These are phyloP conservation scores for Botrylloides violaceus DNA, from an alignment of 23 tunicate genomes.

Conservation along the genomic window DNA sequence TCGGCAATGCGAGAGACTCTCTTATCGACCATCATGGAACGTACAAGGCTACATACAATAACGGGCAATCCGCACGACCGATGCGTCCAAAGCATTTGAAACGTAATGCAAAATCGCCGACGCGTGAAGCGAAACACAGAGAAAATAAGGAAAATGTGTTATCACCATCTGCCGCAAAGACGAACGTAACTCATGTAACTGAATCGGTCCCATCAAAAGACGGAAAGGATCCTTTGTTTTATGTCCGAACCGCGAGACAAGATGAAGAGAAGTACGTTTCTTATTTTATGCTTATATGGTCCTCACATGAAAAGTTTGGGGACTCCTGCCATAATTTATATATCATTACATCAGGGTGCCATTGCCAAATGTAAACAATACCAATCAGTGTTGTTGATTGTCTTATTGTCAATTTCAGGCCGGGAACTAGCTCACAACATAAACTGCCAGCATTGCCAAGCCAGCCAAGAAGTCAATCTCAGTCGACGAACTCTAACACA, in stretches of 20 bases:
- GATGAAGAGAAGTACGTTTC: slow-evolving; percentile 15
- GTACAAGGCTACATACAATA: background rate
- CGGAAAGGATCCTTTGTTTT: slow-evolving; percentile 20
- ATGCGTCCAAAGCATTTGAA: slow-evolving; percentile 23
- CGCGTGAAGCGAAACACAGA: slow-evolving; percentile 9
- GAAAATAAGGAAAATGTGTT: background rate
- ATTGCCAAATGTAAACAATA: no score
- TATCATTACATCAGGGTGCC: no score
- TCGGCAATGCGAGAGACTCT: slow-evolving; percentile 28
- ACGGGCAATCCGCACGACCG: background rate
- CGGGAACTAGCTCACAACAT: slow-evolving; percentile 25
- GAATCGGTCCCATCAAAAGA: slow-evolving; percentile 25
- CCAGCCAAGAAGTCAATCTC: background rate
- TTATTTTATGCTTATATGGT: no score
- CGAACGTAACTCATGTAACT: slow-evolving; percentile 13
- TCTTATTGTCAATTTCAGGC: background rate
- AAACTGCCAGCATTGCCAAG: slow-evolving; percentile 9
- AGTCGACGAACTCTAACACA: background rate
- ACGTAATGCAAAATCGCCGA: slow-evolving; percentile 24
- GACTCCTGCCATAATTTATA: no score
- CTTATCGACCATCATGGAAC: slow-evolving; percentile 18
- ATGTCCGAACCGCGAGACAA: slow-evolving; percentile 17
- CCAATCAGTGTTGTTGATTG: no score
- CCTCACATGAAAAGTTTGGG: no score
- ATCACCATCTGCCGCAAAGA: slow-evolving; percentile 4